Conservation (phyloP, 2,888 invertebrate genomes). For the Epinotia demarniana region DNA sequence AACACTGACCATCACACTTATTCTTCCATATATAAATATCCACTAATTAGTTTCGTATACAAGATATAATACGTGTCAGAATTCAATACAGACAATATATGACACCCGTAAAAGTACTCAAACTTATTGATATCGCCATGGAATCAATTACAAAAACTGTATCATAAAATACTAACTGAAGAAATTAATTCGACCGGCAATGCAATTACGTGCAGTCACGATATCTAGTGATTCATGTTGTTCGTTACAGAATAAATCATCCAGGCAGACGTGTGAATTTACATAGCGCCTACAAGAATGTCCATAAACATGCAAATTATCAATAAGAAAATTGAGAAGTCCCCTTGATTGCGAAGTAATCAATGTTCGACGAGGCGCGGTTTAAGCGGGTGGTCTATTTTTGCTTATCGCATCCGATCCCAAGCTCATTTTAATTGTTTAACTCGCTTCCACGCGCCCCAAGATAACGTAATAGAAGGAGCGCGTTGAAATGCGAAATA, state of each 20-base stretch:
- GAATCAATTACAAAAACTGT: conserved; percentile 80
- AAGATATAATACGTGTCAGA: conserved; percentile 47
- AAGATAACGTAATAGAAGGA: neutral
- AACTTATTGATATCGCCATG: conserved; percentile 66
- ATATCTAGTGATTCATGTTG: conserved; percentile 74
- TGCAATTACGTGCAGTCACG: conserved; percentile 82
- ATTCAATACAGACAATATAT: conserved; percentile 49
- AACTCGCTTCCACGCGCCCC: neutral
- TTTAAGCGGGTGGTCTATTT: neutral
- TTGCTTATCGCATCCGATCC: neutral
- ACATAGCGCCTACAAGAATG: conserved; percentile 67
- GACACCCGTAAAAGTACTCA: conserved; percentile 56
- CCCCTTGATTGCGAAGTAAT: conserved; percentile 43
- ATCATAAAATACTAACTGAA: conserved; percentile 76
- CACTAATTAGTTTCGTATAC: conserved; percentile 44
- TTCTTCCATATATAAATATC: neutral
- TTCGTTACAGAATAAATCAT: conserved; percentile 75
- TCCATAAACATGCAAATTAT: conserved; percentile 66
- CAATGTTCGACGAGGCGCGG: conserved; percentile 27
- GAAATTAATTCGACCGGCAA: conserved; percentile 81
- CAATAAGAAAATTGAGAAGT: conserved; percentile 48
- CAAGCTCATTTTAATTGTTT: neutral
- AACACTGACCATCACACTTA: neutral
- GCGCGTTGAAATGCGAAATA: neutral
- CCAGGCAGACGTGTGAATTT: conserved; percentile 68